These are phyloP conservation scores for Lasiommata megera DNA, from an alignment of 2,888 invertebrate genomes.

Conservation along the genomic window DNA sequence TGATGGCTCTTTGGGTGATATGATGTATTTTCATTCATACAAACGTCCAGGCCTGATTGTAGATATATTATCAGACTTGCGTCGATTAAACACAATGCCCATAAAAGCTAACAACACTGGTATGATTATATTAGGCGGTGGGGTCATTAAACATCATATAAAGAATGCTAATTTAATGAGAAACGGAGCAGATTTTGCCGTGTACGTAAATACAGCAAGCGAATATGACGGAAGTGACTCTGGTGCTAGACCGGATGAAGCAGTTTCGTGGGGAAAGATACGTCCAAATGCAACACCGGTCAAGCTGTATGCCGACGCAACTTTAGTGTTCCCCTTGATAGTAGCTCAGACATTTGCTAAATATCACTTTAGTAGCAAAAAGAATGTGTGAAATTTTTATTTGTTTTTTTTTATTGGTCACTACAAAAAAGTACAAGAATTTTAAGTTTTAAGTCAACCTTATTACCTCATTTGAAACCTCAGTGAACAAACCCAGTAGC, in stretches of 20 bases:
- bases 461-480: too few species aligned
- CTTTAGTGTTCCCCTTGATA: slow-evolving; percentile 95
- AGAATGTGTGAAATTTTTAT: slow-evolving; percentile 56
- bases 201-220: slow-evolving; percentile 96
- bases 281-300: slow-evolving; percentile 92
- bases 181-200: slow-evolving; percentile 97
- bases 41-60: slow-evolving; percentile 95
- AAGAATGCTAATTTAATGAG: slow-evolving; percentile 99
- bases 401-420: slow-evolving; percentile 6
- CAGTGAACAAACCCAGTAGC: too few species aligned
- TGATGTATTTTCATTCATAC: slow-evolving; percentile 99
- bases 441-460: too few species aligned
- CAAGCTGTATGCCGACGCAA: slow-evolving; percentile 97
- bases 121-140: slow-evolving; percentile 97
- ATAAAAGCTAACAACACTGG: slow-evolving; percentile 96
- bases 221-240: slow-evolving; percentile 99
- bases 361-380: slow-evolving; percentile 79
- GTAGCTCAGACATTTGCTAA: slow-evolving; percentile 98
- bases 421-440: too few species aligned
- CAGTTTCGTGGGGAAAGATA: slow-evolving; percentile 99
- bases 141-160: slow-evolving; percentile 99
- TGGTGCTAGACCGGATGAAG: slow-evolving; percentile 98
- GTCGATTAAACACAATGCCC: slow-evolving; percentile 95
- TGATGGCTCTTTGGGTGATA: slow-evolving; percentile 98
- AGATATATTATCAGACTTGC: slow-evolving; percentile 95